These are phyloP conservation scores for Tokudaia muenninki DNA, from an alignment of 2,797 vertebrate genomes.

Conservation along the genomic window DNA sequence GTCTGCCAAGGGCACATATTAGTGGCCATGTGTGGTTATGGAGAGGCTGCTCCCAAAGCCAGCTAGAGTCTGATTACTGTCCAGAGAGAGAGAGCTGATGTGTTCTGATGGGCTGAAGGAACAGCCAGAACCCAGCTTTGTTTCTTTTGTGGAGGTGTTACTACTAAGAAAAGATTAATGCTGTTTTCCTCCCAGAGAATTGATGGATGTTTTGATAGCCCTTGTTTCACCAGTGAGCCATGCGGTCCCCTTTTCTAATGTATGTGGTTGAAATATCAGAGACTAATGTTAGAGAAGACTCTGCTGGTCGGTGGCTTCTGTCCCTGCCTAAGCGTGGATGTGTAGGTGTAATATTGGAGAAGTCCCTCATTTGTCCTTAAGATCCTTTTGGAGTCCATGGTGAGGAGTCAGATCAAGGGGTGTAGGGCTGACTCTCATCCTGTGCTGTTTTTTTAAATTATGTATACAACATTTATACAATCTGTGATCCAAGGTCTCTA, in stretches of 20 bases:
- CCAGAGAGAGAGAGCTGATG: neutral
- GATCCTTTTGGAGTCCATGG: constrained; percentile 60
- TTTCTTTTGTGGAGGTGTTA: neutral
- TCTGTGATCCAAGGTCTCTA: constrained; percentile 54
- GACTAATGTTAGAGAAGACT: neutral
- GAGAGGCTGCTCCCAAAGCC: constrained; percentile 32
- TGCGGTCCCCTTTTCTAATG: neutral
- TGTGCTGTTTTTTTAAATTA: constrained; percentile 63
- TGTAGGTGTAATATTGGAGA: constrained; percentile 11
- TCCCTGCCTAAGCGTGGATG: neutral
- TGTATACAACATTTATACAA: constrained; percentile 50
- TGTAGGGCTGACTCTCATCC: constrained; percentile 47
- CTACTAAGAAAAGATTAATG: neutral
- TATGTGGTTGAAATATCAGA: neutral
- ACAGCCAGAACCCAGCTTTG: neutral
- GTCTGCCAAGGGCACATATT: constrained; percentile 50
- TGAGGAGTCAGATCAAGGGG: constrained; percentile 50
- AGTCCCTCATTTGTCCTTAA: constrained; percentile 54
- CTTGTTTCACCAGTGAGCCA: neutral
- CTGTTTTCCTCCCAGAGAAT: constrained; percentile 15
- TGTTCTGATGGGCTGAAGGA: neutral
- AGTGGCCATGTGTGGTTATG: neutral
- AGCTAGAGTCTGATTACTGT: constrained; percentile 48
- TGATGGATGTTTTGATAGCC: neutral
- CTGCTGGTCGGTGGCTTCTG: neutral